phyloP scores from a whole-genome alignment of 2,888 invertebrate species.

The Stenoptilia bipunctidactyla region DNA sequence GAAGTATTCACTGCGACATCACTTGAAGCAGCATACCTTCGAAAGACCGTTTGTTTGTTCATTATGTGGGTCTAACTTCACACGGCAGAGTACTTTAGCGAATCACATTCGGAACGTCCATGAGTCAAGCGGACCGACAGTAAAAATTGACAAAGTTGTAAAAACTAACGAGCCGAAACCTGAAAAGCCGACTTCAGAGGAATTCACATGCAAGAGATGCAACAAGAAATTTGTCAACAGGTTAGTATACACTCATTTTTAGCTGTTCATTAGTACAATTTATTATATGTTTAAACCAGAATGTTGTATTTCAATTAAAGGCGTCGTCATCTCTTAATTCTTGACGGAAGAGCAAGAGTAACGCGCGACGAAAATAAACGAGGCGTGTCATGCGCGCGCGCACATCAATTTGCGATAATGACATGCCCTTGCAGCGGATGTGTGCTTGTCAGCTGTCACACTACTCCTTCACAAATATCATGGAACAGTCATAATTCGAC shows the following conservation, averaged over 20 bases:
- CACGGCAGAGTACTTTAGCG: conserved; percentile 74
- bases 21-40: conserved; percentile 80
- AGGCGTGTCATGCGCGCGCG: conserved; percentile 20
- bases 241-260: conserved; percentile 24
- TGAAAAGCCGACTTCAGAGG: conserved; percentile 5
- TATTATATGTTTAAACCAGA: conserved; percentile 1
- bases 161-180: conserved; percentile 11
- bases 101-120: conserved; percentile 73
- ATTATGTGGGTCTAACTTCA: conserved; percentile 75
- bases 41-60: conserved; percentile 79
- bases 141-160: conserved; percentile 17
- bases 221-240: conserved; percentile 31
- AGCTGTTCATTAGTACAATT: background rate
- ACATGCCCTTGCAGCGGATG: conserved; percentile 36
- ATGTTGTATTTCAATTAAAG: conserved; percentile 7
- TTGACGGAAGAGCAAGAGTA: conserved; percentile 20
- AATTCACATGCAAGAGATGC: conserved; percentile 31
- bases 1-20: conserved; percentile 77
- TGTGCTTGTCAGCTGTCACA: conserved; percentile 49
- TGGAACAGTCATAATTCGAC: conserved; percentile 61
- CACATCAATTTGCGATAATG: conserved; percentile 32
- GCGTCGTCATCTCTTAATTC: conserved; percentile 6
- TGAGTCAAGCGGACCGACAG: conserved; percentile 18
- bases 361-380: conserved; percentile 33
- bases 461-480: conserved; percentile 60